These are phyloP conservation scores for Hylaeus volcanicus DNA, from an alignment of 1,140 invertebrate species.

Conservation along the genomic window DNA sequence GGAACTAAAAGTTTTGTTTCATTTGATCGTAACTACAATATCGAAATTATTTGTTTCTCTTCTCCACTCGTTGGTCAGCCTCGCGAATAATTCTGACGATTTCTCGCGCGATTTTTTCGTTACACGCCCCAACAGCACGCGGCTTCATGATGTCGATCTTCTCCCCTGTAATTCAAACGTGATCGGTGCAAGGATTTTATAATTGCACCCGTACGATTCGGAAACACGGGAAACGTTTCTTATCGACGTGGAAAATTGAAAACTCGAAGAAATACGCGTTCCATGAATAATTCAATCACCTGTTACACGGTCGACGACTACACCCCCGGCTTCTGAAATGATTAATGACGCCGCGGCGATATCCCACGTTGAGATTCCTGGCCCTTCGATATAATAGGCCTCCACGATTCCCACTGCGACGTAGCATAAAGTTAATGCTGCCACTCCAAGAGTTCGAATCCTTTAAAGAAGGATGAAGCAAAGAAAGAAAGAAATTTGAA, in stretches of 20 bases:
- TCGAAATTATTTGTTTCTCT: conserved; percentile 50
- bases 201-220: neutral
- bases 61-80: conserved; percentile 73
- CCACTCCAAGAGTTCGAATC: conserved; percentile 87
- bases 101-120: conserved; percentile 82
- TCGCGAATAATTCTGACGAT: conserved; percentile 80
- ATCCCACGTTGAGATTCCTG: conserved; percentile 89
- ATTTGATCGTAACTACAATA: conserved; percentile 6
- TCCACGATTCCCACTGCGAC: conserved; percentile 87
- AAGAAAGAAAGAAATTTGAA: conserved; percentile 17
- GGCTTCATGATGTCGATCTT: conserved; percentile 86
- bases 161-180: conserved; percentile 78
- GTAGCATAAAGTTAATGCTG: conserved; percentile 87
- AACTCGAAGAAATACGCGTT: neutral
- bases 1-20: neutral
- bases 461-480: conserved; percentile 76
- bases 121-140: conserved; percentile 84
- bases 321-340: conserved; percentile 89
- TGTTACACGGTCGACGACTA: conserved; percentile 88
- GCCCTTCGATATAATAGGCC: conserved; percentile 88
- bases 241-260: neutral
- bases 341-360: conserved; percentile 88
- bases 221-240: neutral
- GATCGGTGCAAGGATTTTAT: neutral
- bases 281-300: conserved; percentile 67